These are phyloP conservation scores for Crocallis elinguaria DNA, from an alignment of 2,888 invertebrate genomes.

Conservation along the genomic window DNA sequence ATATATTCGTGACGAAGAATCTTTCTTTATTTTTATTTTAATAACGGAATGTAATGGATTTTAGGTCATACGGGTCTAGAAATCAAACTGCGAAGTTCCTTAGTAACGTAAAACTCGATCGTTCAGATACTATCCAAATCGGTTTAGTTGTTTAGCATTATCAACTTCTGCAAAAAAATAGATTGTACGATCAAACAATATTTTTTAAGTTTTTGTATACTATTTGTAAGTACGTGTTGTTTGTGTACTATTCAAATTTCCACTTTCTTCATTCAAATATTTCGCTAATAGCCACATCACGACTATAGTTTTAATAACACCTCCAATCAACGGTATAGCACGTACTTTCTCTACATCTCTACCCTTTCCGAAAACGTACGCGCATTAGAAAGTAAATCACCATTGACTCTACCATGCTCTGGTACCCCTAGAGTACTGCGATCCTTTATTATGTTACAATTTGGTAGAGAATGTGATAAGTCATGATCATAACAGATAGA, in stretches of 20 bases:
- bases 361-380: slow-evolving; percentile 19
- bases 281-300: slow-evolving; percentile 6
- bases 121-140: no score
- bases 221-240: background rate
- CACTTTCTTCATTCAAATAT: slow-evolving; percentile 2
- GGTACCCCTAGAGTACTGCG: slow-evolving; percentile 14
- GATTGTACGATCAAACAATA: no score
- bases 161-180: no score
- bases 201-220: background rate
- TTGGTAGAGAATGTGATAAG: background rate
- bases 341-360: slow-evolving; percentile 19
- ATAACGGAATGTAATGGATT: no score
- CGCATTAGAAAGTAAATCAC: slow-evolving; percentile 31
- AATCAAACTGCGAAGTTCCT: no score
- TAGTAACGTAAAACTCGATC: no score
- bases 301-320: slow-evolving; percentile 5
- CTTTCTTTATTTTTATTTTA: no score
- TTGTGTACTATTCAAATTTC: background rate
- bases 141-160: no score
- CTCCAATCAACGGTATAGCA: slow-evolving; percentile 21
- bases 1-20: no score
- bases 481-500: no score
- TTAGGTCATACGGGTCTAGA: no score
- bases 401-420: slow-evolving; percentile 35
- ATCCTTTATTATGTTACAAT: background rate